Base-by-base conservation (phyloP, 2,113 vertebrate genomes). In the Ctenodactylus gundi region DNA sequence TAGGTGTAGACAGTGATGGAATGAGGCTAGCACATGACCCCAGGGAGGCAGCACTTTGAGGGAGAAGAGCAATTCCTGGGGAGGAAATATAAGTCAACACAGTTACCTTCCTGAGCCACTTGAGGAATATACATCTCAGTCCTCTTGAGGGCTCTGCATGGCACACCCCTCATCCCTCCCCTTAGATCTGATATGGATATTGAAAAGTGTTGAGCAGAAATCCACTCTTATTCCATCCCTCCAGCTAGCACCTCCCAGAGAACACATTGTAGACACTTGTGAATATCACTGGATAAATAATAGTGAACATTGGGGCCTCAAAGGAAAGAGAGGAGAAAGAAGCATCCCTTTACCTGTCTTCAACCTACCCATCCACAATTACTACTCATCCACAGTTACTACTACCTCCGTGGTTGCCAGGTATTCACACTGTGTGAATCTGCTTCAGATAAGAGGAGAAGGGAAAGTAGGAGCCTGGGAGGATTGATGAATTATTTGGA, bases 251-350 rank as follows among this genome's bases (percentile, higher is more conserved):
- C 21, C 27, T 84, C 46, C 44, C 17, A 53, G 55, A 41, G 21
- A 31, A 13, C 62, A 55, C 6, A 29, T 5, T 25, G 14, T 15
- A 92, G 87, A 13, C 20, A 53, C 12, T 85, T 17, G 21, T 41
- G 92, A 84, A 60, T 58, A 84, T 14, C 68, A 2, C 14, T 60
- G 25, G 34, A 51, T 55, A 77, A 68, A 75, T 84, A 65, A 77
- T 3, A 5, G n/a, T 7, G 12, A 73, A 64, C 53, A 27, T 0
- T 13, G 68, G 65, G 60, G n/a, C 57, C 25, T 8, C 73, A 49
- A 25, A 1, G 7, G 58, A 92, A 51, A 18, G 15, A 57, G 67
- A 68, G 70, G 49, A 10, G 34, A 76, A 77, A 46, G n/a, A 29
- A 44, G 23, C 23, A 4, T 3, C 1, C 8, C 5, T 13, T 2